Conservation (phyloP, 2,797 vertebrate genomes). For the Tragelaphus eurycerus region DNA sequence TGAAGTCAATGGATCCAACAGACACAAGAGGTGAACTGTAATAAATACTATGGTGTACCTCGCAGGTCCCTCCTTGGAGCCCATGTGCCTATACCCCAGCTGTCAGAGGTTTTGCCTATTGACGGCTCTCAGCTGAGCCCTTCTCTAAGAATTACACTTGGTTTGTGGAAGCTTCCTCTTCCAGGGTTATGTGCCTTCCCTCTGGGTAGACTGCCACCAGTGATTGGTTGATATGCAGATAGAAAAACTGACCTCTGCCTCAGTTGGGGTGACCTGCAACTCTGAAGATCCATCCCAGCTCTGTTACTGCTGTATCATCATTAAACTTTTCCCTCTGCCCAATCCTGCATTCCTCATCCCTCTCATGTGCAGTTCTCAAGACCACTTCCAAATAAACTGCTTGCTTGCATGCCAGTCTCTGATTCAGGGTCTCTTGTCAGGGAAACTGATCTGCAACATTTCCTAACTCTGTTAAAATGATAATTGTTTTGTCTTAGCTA, state of each 20-base stretch:
- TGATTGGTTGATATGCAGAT: fast-evolving
- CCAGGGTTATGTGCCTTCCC: not conserved
- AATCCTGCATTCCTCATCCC: fast-evolving
- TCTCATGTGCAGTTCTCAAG: not conserved
- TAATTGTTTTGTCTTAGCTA: not conserved
- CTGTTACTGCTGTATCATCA: not conserved
- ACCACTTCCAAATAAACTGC: fast-evolving
- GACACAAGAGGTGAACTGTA: not conserved
- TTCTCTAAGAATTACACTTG: not conserved
- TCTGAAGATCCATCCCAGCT: not conserved
- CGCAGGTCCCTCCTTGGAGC: not conserved
- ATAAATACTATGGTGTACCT: not conserved
- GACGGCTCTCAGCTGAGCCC: not conserved
- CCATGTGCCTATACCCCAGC: not conserved
- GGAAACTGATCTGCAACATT: not conserved
- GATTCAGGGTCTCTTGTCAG: not conserved
- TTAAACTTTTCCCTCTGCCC: not conserved
- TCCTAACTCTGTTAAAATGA: not conserved
- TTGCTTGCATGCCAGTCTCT: not conserved
- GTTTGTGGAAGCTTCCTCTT: not conserved
- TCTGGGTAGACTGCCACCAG: not conserved
- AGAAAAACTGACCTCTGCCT: not conserved
- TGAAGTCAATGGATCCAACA: not conserved
- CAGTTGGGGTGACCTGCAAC: not conserved
- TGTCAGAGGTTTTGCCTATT: not conserved